A percentile compares a stretch with the other conserved stretches of the same genome.
Conservation (phyloP, 2,113 vertebrate species). For the Aramus guarauna region DNA sequence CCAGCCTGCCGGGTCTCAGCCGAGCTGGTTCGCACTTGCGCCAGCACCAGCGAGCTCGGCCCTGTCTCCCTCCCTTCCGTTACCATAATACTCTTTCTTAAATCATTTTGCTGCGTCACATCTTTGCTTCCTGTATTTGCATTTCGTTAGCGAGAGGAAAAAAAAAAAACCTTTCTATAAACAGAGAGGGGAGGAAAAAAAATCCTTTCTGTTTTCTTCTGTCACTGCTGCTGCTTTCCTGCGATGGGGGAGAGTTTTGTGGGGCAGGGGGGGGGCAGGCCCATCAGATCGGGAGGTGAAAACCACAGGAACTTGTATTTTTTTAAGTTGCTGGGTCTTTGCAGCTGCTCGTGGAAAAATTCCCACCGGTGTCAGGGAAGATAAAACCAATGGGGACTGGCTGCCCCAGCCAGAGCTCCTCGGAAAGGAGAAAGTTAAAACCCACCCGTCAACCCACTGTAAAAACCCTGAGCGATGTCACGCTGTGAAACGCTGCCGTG, state of each 20-base stretch:
- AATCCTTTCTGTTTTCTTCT: neutral
- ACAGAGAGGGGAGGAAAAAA: neutral
- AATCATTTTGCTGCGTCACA: neutral
- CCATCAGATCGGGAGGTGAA: neutral
- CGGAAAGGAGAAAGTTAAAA: neutral
- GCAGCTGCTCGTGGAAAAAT: neutral
- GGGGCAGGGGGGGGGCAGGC: neutral
- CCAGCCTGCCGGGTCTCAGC: neutral
- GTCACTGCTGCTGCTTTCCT: accelerated
- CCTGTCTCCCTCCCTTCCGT: accelerated
- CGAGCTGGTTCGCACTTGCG: neutral
- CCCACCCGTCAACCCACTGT: neutral
- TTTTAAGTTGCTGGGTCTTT: neutral
- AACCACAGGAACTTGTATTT: neutral
- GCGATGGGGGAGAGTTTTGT: accelerated
- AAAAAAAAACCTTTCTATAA: neutral
- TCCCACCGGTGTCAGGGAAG: neutral
- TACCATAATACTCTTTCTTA: neutral
- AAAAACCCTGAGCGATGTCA: neutral
- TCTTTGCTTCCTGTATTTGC: neutral
- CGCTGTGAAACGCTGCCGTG: neutral
- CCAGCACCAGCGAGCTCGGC: neutral
- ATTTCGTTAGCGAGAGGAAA: neutral
- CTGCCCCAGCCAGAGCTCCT: neutral
- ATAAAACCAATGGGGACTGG: neutral